Percentiles rank a stretch among this genome's conserved stretches.
These are phyloP conservation scores for Cosmopolites sordidus DNA, from an alignment of 2,888 invertebrate genomes.

Conservation along the genomic window DNA sequence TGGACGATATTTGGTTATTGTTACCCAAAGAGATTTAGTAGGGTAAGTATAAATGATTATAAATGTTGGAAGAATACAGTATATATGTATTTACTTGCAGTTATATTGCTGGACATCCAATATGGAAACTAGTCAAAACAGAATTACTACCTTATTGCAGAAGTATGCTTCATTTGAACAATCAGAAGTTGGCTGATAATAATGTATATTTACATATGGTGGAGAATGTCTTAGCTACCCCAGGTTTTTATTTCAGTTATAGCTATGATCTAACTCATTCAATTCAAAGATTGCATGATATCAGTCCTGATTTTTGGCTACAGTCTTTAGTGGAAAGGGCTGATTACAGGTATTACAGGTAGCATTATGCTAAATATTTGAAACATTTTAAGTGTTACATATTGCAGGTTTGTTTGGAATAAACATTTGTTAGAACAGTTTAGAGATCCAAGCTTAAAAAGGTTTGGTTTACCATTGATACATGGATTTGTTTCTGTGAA, in stretches of 20 bases:
- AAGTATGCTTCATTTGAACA: constrained; percentile 78
- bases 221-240: constrained; percentile 73
- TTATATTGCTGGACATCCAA: constrained; percentile 71
- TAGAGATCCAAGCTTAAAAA: constrained; percentile 67
- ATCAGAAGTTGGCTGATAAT: constrained; percentile 79
- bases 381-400: not conserved
- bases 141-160: constrained; percentile 83
- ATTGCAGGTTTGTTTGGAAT: constrained; percentile 87
- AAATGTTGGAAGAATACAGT: not conserved
- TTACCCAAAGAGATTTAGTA: constrained; percentile 75
- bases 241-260: constrained; percentile 90
- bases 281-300: constrained; percentile 80
- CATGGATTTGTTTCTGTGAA: constrained; percentile 87
- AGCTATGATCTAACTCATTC: constrained; percentile 91
- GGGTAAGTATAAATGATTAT: constrained; percentile 49
- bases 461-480: constrained; percentile 83
- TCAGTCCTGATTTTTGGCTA: constrained; percentile 77
- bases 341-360: constrained; percentile 62
- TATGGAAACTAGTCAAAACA: constrained; percentile 74
- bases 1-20: constrained; percentile 83
- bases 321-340: constrained; percentile 74
- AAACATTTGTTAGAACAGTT: constrained; percentile 72
- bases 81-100: too few species aligned
- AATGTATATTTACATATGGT: constrained; percentile 81
- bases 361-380: not conserved